Conservation (phyloP, 1,140 invertebrate genomes). For the Micrasema minimum region DNA sequence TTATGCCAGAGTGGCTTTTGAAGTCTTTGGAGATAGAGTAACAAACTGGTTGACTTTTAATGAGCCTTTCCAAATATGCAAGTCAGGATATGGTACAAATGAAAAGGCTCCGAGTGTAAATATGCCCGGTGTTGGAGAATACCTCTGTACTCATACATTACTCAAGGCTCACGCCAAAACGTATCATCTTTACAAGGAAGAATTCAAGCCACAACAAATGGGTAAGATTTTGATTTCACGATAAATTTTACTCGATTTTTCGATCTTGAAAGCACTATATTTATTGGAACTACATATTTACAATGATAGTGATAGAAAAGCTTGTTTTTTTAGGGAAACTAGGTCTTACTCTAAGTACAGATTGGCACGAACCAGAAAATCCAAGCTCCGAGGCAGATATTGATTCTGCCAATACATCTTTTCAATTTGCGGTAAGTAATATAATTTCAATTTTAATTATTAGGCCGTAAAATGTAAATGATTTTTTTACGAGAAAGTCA, state of each 20-base stretch:
- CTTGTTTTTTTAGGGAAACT: slow-evolving; percentile 54
- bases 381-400: slow-evolving; percentile 58
- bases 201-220: background rate
- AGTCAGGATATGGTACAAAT: slow-evolving; percentile 66
- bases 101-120: slow-evolving; percentile 59
- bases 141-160: slow-evolving; percentile 58
- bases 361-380: slow-evolving; percentile 64
- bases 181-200: slow-evolving; percentile 57
- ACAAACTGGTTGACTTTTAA: slow-evolving; percentile 73
- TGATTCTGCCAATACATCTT: slow-evolving; percentile 60
- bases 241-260: too few species aligned
- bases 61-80: slow-evolving; percentile 68
- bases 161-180: slow-evolving; percentile 59
- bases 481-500: too few species aligned
- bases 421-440: slow-evolving; percentile 58
- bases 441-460: too few species aligned
- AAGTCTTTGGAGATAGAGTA: slow-evolving; percentile 67
- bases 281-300: too few species aligned
- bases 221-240: too few species aligned
- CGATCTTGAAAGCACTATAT: too few species aligned
- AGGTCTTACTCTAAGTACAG: slow-evolving; percentile 64
- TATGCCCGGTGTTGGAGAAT: slow-evolving; percentile 57
- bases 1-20: slow-evolving; percentile 66
- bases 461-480: too few species aligned
- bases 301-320: too few species aligned